A percentile compares a stretch with the other conserved stretches of the same genome.
These are phyloP conservation scores for Chydorus sphaericus DNA, from an alignment of 2,888 invertebrate genomes.

Conservation along the genomic window DNA sequence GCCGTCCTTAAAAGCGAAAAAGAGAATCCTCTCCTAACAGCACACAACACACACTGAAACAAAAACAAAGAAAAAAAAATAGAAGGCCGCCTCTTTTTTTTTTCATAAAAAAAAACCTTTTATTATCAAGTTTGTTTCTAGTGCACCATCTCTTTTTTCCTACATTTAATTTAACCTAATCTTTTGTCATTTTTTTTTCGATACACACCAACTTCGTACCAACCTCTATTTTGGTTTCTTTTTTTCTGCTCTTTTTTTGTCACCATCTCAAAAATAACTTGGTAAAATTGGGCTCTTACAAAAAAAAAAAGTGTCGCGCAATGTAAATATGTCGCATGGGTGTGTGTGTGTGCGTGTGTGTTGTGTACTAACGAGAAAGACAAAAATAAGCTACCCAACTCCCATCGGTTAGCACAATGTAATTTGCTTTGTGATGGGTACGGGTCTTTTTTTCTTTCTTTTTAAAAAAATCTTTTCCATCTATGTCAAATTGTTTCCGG, in stretches of 20 bases:
- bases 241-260: background rate
- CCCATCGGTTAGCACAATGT: conserved; percentile 5
- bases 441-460: no score
- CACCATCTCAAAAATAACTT: background rate
- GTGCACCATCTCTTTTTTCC: background rate
- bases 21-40: no score
- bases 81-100: conserved; percentile 2
- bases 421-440: no score
- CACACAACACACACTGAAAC: no score
- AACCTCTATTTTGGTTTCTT: conserved; percentile 1
- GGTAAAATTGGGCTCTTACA: background rate
- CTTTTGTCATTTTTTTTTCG: background rate
- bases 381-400: background rate
- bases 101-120: conserved; percentile 6
- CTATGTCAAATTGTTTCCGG: no score
- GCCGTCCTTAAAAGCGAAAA: no score
- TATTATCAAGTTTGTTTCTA: background rate
- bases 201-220: conserved; percentile 3
- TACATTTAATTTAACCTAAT: conserved; percentile 4
- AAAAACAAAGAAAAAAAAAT: no score
- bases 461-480: no score
- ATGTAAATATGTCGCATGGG: conserved; percentile 7
- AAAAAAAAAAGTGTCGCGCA: no score
- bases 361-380: no score
- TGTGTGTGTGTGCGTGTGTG: no score